A percentile compares a stretch with the other conserved stretches of the same genome.
phyloP scores from a whole-genome alignment of 35 echinoderm and acorn worm species.

The Amphiura filiformis region DNA sequence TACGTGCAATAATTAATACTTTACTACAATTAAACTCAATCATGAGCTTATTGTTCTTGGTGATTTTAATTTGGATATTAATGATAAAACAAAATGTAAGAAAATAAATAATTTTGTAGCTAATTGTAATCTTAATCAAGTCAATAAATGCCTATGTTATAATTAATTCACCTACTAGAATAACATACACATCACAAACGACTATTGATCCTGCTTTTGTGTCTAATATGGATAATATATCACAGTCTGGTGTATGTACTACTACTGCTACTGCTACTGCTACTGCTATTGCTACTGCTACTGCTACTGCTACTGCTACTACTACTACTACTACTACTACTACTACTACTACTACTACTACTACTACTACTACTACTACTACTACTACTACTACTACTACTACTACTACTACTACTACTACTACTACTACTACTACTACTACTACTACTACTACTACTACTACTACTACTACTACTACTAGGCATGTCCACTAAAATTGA shows the following conservation, averaged over 20 bases:
- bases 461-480: conserved; percentile 15
- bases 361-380: conserved; percentile 24
- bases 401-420: conserved; percentile 14
- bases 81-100: too few relatives aligned
- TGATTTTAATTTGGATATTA: too few relatives aligned
- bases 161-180: conserved; percentile 21
- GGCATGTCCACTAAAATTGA: too few relatives aligned
- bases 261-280: too few relatives aligned
- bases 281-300: background rate
- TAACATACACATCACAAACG: background rate
- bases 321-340: conserved; percentile 2
- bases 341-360: conserved; percentile 20
- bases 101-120: too few relatives aligned
- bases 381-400: conserved; percentile 26
- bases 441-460: conserved; percentile 9
- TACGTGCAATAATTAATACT: too few relatives aligned
- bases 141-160: too few relatives aligned
- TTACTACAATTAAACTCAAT: too few relatives aligned
- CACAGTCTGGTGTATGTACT: too few relatives aligned
- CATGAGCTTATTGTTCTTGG: too few relatives aligned
- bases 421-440: too few relatives aligned
- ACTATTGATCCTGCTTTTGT: background rate
- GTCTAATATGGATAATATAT: background rate
- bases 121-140: too few relatives aligned
- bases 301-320: conserved; percentile 13